Evolutionary conservation across 2,888 invertebrate species (phyloP), one percentile per base, ranked within the genome.

Genomic region (Cantharis rustica): DNA sequence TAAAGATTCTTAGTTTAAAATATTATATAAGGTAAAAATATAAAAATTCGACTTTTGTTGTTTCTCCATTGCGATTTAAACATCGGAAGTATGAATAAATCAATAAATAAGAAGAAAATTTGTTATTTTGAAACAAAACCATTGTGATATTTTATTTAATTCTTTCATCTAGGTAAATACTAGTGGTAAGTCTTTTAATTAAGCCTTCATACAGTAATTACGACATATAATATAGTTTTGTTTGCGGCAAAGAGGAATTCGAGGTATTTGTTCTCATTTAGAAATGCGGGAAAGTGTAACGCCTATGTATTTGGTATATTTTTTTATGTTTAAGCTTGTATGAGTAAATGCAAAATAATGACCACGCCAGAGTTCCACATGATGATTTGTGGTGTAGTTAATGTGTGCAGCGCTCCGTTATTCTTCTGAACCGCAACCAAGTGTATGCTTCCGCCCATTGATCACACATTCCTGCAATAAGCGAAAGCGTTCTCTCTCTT

Each of bases 391-490:
- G 66, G 63, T 72, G 31, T 16, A 68, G 62, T 64, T 73, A 79
- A 79, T 75, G 64, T 73, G 31, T 75, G 74, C 23, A 64, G 74
- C 66, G 72, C 20, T 71, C 75, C 79, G 77, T 79, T 79, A 79
- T 77, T 79, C 77, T 77, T 75, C 73, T 72, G 31, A 72, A 73
- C 75, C 74, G 74, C 76, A 77, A 73, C 66, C 69, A 79, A 69
- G 74, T 75, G 77, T 72, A 68, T 68, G 70, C 79, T 80, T 80
- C 80, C 80, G 79, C 79, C 77, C 76, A 77, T 76, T 79, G 80
- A 80, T 80, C 80, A 80, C 80, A 78, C 69, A 77, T 69, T 79
- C 74, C 77, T 70, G 81, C 81, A 80, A 81, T 81, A 81, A 81
- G 78, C 79, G 80, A 81, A 81, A 81, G 80, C 80, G 75, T 78